Evolutionary conservation across 2,888 invertebrate species (phyloP), one percentile per base, ranked within the genome.

Genomic region (Dryocosmus kuriphilus): DNA sequence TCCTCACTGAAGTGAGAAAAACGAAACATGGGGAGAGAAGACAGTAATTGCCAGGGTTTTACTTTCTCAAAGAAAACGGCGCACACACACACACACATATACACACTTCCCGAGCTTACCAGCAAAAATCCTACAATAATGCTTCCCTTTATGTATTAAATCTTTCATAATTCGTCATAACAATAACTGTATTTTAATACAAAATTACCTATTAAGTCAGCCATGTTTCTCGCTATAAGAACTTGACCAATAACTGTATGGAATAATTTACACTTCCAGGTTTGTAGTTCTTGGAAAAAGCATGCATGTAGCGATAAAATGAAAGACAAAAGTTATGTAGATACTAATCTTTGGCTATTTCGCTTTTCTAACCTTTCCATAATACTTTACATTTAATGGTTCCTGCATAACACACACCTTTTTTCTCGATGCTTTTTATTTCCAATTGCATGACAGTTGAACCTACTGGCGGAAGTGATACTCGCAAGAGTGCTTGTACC

Each of bases 401-500:
- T 5, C 19, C 6, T 38, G 16, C 8, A 46, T 27, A 46, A 41
- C 7, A n/a, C 1, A 22, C 22, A 24, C 11, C 22, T 41, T 41
- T 16, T 27, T 46, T 19, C 19, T 1, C 6, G 0, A 46, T 27
- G 19, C n/a, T 71, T 24, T 51, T 71, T 71, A n/a, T 71, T 71
- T n/a, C 2, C 11, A 19, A 30, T 71, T 30, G n/a, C 51, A 14
- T 8, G 67, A 27, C 19, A 27, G 38, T 41, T 6, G 16, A 51
- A 51, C 46, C 8, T 6, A 51, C 51, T 71, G 27, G 71, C 71
- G 51, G 71, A 71, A 71, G 51, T 51, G 71, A 51, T 51, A 51
- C n/a, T 71, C 30, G 27, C 30, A 71, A 71, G 51, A 71, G 71
- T 71, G 51, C 46, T 71, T 71, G 71, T 71, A 71, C 51, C 51